A percentile compares a stretch with the other conserved stretches of the same genome.
Evolutionary conservation across 2,888 invertebrate species (phyloP).

Genomic region (Aleiodes leptofemur): DNA sequence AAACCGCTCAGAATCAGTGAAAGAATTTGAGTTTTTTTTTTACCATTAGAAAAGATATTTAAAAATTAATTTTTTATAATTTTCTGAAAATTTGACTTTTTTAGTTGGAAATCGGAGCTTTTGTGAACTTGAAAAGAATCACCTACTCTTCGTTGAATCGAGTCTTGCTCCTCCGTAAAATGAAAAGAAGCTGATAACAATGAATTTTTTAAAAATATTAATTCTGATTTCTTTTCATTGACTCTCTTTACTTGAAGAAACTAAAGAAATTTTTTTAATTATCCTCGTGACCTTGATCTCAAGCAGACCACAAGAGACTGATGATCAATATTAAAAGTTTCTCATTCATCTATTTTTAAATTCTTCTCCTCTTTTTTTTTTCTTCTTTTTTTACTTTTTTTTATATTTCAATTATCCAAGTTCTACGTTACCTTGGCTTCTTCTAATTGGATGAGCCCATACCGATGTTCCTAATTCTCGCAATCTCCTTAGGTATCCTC

Average conservation of each 20-base stretch:
- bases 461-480: conserved; percentile 62
- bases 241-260: background rate
- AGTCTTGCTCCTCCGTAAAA: background rate
- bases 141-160: too few species aligned
- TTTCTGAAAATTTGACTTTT: too few species aligned
- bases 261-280: conserved; percentile 19
- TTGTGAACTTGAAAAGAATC: too few species aligned
- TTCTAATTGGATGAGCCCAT: conserved; percentile 69
- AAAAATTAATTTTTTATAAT: too few species aligned
- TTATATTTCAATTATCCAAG: conserved; percentile 23
- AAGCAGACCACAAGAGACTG: background rate
- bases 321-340: conserved; percentile 14
- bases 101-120: too few species aligned
- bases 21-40: too few species aligned
- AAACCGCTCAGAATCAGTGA: too few species aligned
- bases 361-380: background rate
- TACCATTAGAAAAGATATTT: too few species aligned
- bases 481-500: conserved; percentile 61
- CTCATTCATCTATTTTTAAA: background rate
- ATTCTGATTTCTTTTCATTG: too few species aligned
- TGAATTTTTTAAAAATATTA: too few species aligned
- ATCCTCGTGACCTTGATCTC: conserved; percentile 29
- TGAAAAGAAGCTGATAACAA: background rate
- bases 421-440: conserved; percentile 59
- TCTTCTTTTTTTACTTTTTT: background rate